Conservation (phyloP, 2,113 vertebrate species). For the Grus americana region DNA sequence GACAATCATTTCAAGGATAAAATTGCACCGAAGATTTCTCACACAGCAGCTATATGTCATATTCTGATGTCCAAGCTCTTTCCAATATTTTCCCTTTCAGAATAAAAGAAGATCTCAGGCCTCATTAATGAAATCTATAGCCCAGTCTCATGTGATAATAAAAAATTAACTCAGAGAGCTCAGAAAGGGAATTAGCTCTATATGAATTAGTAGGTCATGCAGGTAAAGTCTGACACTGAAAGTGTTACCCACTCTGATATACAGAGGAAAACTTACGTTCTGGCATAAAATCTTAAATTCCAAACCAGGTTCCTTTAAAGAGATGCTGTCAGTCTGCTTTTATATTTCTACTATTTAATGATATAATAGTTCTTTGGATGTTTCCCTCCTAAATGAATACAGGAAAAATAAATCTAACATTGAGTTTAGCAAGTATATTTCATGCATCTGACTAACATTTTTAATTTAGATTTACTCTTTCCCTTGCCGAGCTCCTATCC, state of each 20-base stretch:
- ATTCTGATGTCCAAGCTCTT: not conserved
- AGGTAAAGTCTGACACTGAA: not conserved
- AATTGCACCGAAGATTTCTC: not conserved
- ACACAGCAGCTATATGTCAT: not conserved
- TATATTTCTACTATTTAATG: not conserved
- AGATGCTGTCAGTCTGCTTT: not conserved
- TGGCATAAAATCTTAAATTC: not conserved
- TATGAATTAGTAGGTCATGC: not conserved
- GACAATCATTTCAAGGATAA: not conserved
- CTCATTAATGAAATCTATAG: not conserved
- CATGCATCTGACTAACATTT: not conserved
- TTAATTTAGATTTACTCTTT: not conserved
- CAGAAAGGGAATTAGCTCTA: not conserved
- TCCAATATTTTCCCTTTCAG: constrained; percentile 5
- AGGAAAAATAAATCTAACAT: not conserved
- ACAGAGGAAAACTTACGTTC: not conserved
- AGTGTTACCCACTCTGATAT: not conserved
- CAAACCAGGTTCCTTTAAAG: not conserved
- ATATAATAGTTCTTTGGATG: not conserved
- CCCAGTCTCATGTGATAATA: not conserved
- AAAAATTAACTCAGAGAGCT: not conserved
- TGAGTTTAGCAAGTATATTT: not conserved
- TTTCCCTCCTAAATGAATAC: not conserved
- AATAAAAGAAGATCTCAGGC: not conserved
- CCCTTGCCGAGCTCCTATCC: not conserved